Conservation (phyloP, 2,888 invertebrate genomes). For the Pomacea canaliculata region DNA sequence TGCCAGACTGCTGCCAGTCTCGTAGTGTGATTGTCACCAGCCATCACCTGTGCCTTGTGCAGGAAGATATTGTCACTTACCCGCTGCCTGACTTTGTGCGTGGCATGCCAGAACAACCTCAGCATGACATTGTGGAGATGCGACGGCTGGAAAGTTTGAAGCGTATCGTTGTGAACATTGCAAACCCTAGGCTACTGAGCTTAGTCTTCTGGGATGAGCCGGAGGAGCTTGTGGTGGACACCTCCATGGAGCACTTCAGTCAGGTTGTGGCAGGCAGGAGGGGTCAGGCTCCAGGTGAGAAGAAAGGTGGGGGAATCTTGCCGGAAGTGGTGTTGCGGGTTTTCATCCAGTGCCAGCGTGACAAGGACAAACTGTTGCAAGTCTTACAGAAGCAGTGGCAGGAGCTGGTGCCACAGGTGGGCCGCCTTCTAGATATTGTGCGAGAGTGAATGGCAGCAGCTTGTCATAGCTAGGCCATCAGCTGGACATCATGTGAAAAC, state of each 20-base stretch:
- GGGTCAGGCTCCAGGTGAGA: constrained; percentile 29
- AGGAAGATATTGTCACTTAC: constrained; percentile 65
- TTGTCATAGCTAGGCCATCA: constrained; percentile 36
- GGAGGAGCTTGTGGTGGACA: constrained; percentile 63
- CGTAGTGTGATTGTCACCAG: constrained; percentile 62
- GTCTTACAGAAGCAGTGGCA: constrained; percentile 61
- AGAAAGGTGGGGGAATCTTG: constrained; percentile 41
- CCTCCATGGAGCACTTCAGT: constrained; percentile 56
- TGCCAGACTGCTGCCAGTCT: constrained; percentile 40
- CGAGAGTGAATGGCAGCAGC: constrained; percentile 44
- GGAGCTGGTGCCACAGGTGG: constrained; percentile 44
- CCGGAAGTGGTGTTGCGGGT: constrained; percentile 55
- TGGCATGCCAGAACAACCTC: constrained; percentile 60
- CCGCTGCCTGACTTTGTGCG: constrained; percentile 67
- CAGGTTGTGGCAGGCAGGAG: neutral
- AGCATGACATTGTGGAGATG: constrained; percentile 55
- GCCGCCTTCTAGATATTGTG: constrained; percentile 37
- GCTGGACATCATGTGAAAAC: constrained; percentile 26
- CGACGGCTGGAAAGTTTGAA: constrained; percentile 59
- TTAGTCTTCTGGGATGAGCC: constrained; percentile 64
- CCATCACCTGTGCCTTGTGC: constrained; percentile 57
- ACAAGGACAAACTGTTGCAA: constrained; percentile 58
- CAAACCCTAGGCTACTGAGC: constrained; percentile 48
- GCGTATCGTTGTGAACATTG: constrained; percentile 45
- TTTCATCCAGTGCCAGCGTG: constrained; percentile 55